Evolutionary conservation across 2,888 invertebrate species (phyloP).

Genomic region (Drosophila sordidapex): DNA sequence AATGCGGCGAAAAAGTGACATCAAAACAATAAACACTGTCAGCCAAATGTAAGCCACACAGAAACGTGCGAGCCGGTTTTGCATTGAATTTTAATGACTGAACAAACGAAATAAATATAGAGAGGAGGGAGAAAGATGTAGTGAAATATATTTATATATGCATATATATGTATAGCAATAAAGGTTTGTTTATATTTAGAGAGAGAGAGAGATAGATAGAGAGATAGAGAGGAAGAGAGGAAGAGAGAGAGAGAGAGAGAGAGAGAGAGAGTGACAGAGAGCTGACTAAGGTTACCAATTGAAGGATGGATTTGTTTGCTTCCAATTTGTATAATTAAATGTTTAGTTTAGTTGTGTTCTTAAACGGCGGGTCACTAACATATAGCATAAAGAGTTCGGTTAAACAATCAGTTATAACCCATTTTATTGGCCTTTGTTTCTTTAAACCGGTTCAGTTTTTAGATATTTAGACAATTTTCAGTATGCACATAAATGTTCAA

Average conservation of each 20-base stretch:
- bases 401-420: background rate
- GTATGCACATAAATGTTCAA: conserved; percentile 13
- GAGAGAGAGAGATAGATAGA: background rate
- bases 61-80: conserved; percentile 57
- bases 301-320: background rate
- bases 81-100: conserved; percentile 61
- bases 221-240: background rate
- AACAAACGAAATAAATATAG: background rate
- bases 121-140: background rate
- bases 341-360: background rate
- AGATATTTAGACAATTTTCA: conserved; percentile 11
- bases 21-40: conserved; percentile 51
- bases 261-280: background rate
- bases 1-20: conserved; percentile 49
- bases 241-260: too few species aligned
- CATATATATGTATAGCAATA: background rate
- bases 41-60: conserved; percentile 59
- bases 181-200: conserved; percentile 1
- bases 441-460: conserved; percentile 36
- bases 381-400: background rate
- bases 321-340: background rate
- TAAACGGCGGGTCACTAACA: background rate
- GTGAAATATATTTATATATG: background rate
- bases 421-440: conserved; percentile 21
- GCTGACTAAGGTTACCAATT: background rate